Conservation (phyloP, 2,888 invertebrate genomes). For the Erebia ligea region DNA sequence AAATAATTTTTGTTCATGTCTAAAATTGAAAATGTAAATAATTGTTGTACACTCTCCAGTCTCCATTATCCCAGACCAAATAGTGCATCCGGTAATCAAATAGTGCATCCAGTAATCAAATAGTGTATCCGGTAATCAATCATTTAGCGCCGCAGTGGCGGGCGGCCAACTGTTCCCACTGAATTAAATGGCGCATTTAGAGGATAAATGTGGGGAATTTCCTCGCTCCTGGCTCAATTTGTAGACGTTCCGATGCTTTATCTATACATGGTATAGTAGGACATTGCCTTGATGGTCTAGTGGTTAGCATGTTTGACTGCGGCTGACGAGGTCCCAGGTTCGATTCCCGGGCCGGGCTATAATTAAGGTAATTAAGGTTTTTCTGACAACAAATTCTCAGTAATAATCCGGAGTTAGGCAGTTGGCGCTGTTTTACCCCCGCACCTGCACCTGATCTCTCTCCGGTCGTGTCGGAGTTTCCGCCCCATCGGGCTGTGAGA, state of each 20-base stretch:
- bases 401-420: too few relatives aligned
- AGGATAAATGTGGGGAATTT: conserved; percentile 52
- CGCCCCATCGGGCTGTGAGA: too few relatives aligned
- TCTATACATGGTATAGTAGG: neutral
- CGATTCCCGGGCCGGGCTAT: too few relatives aligned
- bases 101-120: conserved; percentile 29
- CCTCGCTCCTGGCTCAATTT: neutral
- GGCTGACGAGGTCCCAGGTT: too few relatives aligned
- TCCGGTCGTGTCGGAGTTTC: too few relatives aligned
- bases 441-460: too few relatives aligned
- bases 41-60: neutral
- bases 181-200: conserved; percentile 64
- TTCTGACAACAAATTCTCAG: too few relatives aligned
- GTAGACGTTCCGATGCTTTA: conserved; percentile 12
- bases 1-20: too few relatives aligned
- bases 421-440: too few relatives aligned
- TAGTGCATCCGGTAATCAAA: conserved; percentile 1
- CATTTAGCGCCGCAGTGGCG: conserved; percentile 36
- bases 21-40: neutral
- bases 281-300: too few relatives aligned
- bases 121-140: conserved; percentile 32
- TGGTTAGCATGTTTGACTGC: too few relatives aligned
- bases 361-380: too few relatives aligned
- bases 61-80: neutral
- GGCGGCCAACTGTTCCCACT: conserved; percentile 33